These are phyloP conservation scores for Bellardia pandia DNA, from an alignment of 2,888 invertebrate genomes.

Conservation along the genomic window DNA sequence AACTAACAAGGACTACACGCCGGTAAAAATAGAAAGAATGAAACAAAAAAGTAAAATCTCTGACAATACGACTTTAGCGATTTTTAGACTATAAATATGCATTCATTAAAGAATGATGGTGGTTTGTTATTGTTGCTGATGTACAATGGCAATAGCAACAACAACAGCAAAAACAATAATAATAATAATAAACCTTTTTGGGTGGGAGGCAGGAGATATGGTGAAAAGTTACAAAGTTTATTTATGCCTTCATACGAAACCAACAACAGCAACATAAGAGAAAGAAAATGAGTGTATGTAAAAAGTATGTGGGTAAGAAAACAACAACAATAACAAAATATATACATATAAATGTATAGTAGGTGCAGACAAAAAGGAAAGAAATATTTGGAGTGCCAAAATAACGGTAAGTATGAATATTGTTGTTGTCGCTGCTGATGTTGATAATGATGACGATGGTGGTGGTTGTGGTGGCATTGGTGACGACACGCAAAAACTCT, in stretches of 20 bases:
- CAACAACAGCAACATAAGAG: background rate
- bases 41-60: background rate
- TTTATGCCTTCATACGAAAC: background rate
- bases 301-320: constrained; percentile 9
- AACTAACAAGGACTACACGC: background rate
- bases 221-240: background rate
- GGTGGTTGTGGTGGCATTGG: constrained; percentile 23
- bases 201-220: background rate
- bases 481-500: constrained; percentile 48
- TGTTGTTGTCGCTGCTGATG: background rate
- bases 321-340: background rate
- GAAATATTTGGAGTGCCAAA: constrained; percentile 14
- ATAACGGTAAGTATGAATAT: constrained; percentile 42
- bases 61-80: background rate
- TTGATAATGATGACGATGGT: background rate
- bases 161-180: constrained; percentile 17
- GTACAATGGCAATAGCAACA: constrained; percentile 15
- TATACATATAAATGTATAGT: background rate
- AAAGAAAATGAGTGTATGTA: background rate
- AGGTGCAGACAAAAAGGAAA: constrained; percentile 20
- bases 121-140: background rate
- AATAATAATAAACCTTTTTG: constrained; percentile 27
- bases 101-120: constrained; percentile 7
- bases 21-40: constrained; percentile 8
- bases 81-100: constrained; percentile 13